Evolutionary conservation across 2,888 invertebrate species (phyloP).

Genomic region (Glaucopsyche alexis): DNA sequence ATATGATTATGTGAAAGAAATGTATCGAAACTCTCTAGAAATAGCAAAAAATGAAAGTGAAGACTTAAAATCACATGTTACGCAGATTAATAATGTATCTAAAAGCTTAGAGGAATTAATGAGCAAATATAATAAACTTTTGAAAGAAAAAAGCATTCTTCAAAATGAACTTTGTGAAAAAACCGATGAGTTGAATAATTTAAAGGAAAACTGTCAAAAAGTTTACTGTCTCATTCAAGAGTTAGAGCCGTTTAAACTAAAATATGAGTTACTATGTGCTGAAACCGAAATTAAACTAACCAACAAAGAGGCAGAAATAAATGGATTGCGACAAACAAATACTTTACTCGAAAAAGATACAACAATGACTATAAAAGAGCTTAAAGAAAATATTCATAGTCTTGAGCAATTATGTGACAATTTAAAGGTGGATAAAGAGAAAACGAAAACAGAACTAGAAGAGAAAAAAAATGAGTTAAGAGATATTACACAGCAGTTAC

Average conservation of each 20-base stretch:
- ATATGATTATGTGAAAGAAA: conserved; percentile 1
- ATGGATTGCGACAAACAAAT: neutral
- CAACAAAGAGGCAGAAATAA: neutral
- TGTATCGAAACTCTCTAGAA: conserved; percentile 36
- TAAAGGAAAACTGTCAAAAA: neutral
- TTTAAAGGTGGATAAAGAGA: conserved; percentile 49
- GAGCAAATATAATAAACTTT: conserved; percentile 46
- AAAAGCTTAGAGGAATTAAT: conserved; percentile 47
- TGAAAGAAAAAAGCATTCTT: conserved; percentile 45
- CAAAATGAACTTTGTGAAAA: neutral
- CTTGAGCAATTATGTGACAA: conserved; percentile 46
- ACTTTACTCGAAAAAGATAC: neutral
- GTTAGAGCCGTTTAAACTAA: neutral
- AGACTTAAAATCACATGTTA: conserved; percentile 30
- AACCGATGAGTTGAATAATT: neutral
- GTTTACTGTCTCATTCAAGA: neutral
- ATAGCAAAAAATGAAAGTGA: conserved; percentile 41
- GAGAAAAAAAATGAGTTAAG: conserved; percentile 50
- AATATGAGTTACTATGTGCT: neutral
- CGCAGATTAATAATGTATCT: conserved; percentile 40
- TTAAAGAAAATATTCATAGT: conserved; percentile 44
- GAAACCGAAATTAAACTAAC: neutral
- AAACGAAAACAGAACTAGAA: conserved; percentile 47
- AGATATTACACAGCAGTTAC: conserved; percentile 48
- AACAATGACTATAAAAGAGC: conserved; percentile 37